A percentile compares a stretch with the other conserved stretches of the same genome.
Conservation (phyloP, 2,113 vertebrate genomes). For the Anguilla japonica region DNA sequence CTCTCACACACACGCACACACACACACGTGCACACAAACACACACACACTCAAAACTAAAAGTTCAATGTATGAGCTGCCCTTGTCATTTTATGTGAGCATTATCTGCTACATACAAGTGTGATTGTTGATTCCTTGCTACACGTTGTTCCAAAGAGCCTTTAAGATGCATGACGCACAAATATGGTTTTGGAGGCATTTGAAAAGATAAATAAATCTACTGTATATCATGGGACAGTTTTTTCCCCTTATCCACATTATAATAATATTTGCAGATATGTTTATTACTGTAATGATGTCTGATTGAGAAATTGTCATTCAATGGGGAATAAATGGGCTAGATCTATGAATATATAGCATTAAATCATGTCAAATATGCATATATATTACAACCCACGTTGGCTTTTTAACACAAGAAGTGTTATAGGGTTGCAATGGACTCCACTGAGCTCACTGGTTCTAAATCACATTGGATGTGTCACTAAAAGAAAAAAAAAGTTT, state of each 20-base stretch:
- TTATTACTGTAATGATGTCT: neutral
- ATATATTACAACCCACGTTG: neutral
- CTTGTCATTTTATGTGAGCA: slow-evolving; percentile 19
- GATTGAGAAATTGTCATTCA: neutral
- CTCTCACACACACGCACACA: neutral
- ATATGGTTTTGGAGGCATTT: slow-evolving; percentile 10
- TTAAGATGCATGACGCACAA: slow-evolving; percentile 24
- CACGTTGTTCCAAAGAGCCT: slow-evolving; percentile 30
- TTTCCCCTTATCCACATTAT: neutral
- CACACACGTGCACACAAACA: neutral
- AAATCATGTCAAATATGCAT: neutral
- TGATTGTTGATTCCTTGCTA: neutral
- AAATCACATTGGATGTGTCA: neutral
- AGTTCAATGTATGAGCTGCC: slow-evolving; percentile 27
- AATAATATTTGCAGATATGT: slow-evolving; percentile 3
- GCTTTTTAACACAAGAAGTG: neutral
- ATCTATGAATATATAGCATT: neutral
- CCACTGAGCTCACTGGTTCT: neutral
- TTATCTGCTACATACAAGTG: neutral
- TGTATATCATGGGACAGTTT: neutral
- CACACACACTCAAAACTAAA: slow-evolving; percentile 8
- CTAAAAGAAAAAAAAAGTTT: neutral
- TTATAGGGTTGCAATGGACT: neutral
- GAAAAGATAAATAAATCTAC: slow-evolving; percentile 22
- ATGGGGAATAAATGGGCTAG: neutral